Base-by-base conservation (phyloP, 2,113 vertebrate genomes). In the Otus sunia region DNA sequence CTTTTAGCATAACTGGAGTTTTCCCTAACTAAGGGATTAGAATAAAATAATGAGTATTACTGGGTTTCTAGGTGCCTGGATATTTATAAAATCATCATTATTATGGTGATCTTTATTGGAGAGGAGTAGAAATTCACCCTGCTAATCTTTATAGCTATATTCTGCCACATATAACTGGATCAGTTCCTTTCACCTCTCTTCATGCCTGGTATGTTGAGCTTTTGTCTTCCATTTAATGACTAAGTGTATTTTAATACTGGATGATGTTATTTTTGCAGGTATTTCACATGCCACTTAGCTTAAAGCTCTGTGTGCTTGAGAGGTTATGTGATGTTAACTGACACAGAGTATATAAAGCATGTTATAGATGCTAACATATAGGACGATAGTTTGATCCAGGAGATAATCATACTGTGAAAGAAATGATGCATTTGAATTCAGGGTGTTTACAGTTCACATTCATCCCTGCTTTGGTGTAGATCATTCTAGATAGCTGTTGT, bases 111-210 rank as follows among this genome's bases (percentile, higher is more conserved):
- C 12, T n/a, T 39, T 36, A 53, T 15, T 16, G 71, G 39, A 43
- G 9, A 71, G 21, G 22, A 37, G 39, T 3, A 53, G 36, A 30
- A 87, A 9, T 43, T n/a, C 64, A 18, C n/a, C 49, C 64, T 55
- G 27, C 30, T n/a, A 5, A 18, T 37, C 49, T 68, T 56, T 41
- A 25, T 1, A 62, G 56, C 25, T 43, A 10, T 30, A 7, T 76
- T 80, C 47, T 32, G 68, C n/a, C 43, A 25, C 0, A 0, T 43
- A 3, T 10, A 47, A 20, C 43, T 12, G 36, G 52, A 41, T 63
- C 69, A 58, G 32, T 6, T 58, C 30, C n/a, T 49, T 39, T 63
- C 55, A 58, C 25, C 14, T 68, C 53, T 34, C 4, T 3, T 50
- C 19, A 5, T 20, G 22, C 17, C 47, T 47, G 47, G 13, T 16